Evolutionary conservation across 92 coral and sea anemone species (phyloP).

Genomic region (Porites divaricata): DNA sequence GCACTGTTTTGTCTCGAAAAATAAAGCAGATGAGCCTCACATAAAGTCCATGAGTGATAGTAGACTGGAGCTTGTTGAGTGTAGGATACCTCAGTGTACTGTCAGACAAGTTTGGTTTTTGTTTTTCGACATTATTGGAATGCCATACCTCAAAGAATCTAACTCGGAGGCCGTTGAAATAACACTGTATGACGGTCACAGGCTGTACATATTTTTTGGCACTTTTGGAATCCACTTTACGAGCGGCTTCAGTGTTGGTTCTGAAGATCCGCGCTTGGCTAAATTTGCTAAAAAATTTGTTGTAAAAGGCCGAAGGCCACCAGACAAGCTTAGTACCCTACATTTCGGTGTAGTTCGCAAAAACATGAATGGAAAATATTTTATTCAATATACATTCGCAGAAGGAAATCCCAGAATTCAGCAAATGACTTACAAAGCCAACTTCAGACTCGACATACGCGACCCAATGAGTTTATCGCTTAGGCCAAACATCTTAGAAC

Average conservation of each 20-base stretch:
- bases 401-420: constrained; percentile 86
- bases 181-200: constrained; percentile 67
- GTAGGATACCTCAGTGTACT: constrained; percentile 89
- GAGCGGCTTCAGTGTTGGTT: constrained; percentile 64
- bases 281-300: constrained; percentile 50
- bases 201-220: constrained; percentile 65
- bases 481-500: constrained; percentile 55
- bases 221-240: constrained; percentile 91
- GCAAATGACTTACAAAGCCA: constrained; percentile 66
- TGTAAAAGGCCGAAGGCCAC: constrained; percentile 45
- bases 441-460: constrained; percentile 75
- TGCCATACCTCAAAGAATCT: constrained; percentile 67
- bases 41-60: constrained; percentile 38
- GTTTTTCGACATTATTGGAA: constrained; percentile 71
- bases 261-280: constrained; percentile 42
- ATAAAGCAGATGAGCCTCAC: constrained; percentile 42
- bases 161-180: constrained; percentile 74
- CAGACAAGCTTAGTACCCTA: constrained; percentile 55
- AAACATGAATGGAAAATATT: constrained; percentile 73
- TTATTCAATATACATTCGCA: constrained; percentile 67
- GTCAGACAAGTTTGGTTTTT: constrained; percentile 96
- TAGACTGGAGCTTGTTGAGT: constrained; percentile 64
- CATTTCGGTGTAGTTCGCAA: constrained; percentile 37
- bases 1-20: constrained; percentile 65
- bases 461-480: constrained; percentile 69